Evolutionary conservation across 2,113 vertebrate species (phyloP), one percentile per base, ranked within the genome.

Genomic region (Sapajus apella): DNA sequence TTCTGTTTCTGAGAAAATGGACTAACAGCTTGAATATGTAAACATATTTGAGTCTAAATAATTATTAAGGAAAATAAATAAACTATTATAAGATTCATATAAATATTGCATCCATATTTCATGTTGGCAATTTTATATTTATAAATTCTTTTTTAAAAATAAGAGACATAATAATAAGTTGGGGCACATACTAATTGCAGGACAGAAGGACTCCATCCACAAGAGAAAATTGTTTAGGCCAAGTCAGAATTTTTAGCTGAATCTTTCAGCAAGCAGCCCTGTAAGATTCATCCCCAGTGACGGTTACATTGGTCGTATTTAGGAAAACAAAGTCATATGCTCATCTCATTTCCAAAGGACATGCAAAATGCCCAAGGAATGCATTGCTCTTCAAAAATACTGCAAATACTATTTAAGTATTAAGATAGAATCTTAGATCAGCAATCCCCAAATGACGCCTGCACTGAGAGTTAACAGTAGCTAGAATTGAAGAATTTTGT

Each of bases 301-400:
- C 3, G 83, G 27, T 77, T 87, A 93, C 86, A 84, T 79, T 90
- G 25, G 61, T 68, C 83, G 55, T 58, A 96, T 45, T 56, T 56
- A 80, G 18, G 5, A 90, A 72, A 89, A 77, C 45, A 55, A 25
- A 96, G 89, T 92, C n/a, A 93, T 92, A 50, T 85, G 75, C n/a
- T 87, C 61, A 89, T 45, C 56, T 92, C 30, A 73, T 90, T 92
- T 81, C 23, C n/a, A 97, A 96, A 94, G 52, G 13, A 97, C 30
- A 58, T 73, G 37, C 21, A 35, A 95, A 94, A 52, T 94, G n/a
- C 94, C n/a, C 91, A 94, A 95, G 58, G 32, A 7, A 61, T 92
- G 9, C 58, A 58, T 89, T 94, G 21, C 9, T 35, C 75, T 92
- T 95, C 40, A 95, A 96, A 90, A 45, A 95, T 77, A 87, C 55